Base-by-base conservation (phyloP, 2,888 invertebrate genomes). In the Branchellion lobata region DNA sequence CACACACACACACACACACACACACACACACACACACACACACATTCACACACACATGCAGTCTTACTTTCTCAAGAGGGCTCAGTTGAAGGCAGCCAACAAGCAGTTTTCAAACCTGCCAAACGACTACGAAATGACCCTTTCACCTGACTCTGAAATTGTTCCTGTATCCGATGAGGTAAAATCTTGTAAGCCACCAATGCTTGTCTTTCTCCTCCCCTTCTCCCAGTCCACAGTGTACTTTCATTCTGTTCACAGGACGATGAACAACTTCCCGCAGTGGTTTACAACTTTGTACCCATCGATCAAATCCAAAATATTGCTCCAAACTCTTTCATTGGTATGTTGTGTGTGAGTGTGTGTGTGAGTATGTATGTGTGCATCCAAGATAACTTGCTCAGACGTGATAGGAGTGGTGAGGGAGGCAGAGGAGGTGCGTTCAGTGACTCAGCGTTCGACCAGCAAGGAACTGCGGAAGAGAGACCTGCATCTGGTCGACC, bases 81-180 rank as follows among this genome's bases (percentile, higher is more conserved):
- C 93, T 82, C 89, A 90, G 71, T 88, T 98, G n/a, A 97, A 97
- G 87, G 91, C 93, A 0, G 97, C 98, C 0, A 97, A 99, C 88
- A 96, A 95, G 86, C 92, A 93, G 85, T 99, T 90, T 87, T 90
- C 91, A 47, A 90, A 89, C 53, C 87, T 96, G 5, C 93, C 93
- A 83, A 95, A 97, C 86, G 97, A 98, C 86, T 99, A 97, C 85
- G 99, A 99, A 87, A 93, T 99, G 92, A 92, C 94, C 0, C 91
- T 97, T 85, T 91, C 90, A 18, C 88, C 89, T 8, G 95, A 96
- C 69, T 92, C 94, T 0, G 80, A 83, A 27, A 84, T 88, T 69
- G 85, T 85, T 75, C 83, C 84, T 1, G 87, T 87, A 34, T 91
- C 91, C 65, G 86, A 88, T 0, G 90, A 91, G 0, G 85, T 81